Percentiles rank a stretch among this genome's conserved stretches.
Conservation (phyloP, 2,888 invertebrate genomes). For the Lasioglossum zephyrum region DNA sequence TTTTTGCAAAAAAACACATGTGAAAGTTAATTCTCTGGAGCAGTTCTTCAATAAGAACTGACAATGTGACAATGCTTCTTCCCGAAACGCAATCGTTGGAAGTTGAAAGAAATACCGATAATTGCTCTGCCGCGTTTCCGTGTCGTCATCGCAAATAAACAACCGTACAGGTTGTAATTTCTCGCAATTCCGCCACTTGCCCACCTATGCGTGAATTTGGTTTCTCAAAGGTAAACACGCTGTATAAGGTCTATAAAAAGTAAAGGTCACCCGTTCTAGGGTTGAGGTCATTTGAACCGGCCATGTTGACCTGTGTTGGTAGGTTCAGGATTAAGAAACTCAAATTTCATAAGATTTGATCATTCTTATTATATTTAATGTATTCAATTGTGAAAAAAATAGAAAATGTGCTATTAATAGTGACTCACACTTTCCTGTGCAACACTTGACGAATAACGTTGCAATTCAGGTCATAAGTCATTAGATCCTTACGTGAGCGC, state of each 20-base stretch:
- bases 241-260: neutral
- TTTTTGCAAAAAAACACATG: neutral
- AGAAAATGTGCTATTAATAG: neutral
- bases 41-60: neutral
- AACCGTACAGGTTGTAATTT: slow-evolving; percentile 38
- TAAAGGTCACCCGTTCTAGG: no score
- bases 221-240: slow-evolving; percentile 62
- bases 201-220: slow-evolving; percentile 72
- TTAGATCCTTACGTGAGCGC: neutral
- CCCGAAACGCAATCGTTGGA: neutral
- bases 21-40: neutral
- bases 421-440: neutral
- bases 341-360: neutral
- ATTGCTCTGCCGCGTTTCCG: neutral
- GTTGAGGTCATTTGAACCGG: no score
- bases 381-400: neutral
- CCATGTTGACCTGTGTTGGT: no score
- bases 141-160: neutral
- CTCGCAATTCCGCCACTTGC: slow-evolving; percentile 68
- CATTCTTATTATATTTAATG: neutral
- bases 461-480: slow-evolving; percentile 1
- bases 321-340: neutral
- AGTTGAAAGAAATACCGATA: neutral
- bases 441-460: neutral
- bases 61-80: neutral